Base-by-base conservation (phyloP, 2,113 vertebrate species). In the Neolamprologus fasciatus region DNA sequence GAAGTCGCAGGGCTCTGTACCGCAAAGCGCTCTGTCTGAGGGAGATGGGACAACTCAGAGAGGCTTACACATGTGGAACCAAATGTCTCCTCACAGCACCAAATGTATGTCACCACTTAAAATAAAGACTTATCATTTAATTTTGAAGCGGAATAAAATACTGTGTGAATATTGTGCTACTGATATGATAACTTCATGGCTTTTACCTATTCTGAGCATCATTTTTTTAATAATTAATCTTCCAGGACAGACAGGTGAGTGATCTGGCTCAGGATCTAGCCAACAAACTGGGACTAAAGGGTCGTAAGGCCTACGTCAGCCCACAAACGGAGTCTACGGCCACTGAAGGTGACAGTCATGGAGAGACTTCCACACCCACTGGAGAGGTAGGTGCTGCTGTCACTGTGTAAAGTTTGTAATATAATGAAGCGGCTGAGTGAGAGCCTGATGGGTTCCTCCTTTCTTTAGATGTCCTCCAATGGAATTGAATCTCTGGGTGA, bases 221-320 rank as follows among this genome's bases (percentile, higher is more conserved):
- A 1, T 13, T 33, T 10, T 31, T 7, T 23, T 6, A 14, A 8
- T 68, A 4, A 14, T 35, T 85, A 5, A 6, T 87, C 6, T 57
- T 86, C 7, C 85, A 99, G 99, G 98, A 99, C 95, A 96, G 97
- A 76, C 98, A 97, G 1, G 98, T 99, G 23, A 97, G 96, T 1
- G 98, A 99, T 1, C 94, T 99, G 80, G 98, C 98, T 37, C 98
- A 99, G 96, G 98, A 99, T 89, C 97, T 99, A 90, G 99, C 98
- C n/a, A 97, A 96, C 93, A 99, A 98, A 95, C 95, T 99, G 81
- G 98, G 99, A 33, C 90, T 99, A 88, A 98, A 97, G 63, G 97
- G 97, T 81, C 97, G 99, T 68, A 99, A 98, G 95, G 99, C 99
- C 1, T 99, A 99, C 33, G 97, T 99, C 93, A 98, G 98, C 92